Evolutionary conservation across 2,888 invertebrate species (phyloP), one percentile per base, ranked within the genome.

Genomic region (Mesorhabditis belari): DNA sequence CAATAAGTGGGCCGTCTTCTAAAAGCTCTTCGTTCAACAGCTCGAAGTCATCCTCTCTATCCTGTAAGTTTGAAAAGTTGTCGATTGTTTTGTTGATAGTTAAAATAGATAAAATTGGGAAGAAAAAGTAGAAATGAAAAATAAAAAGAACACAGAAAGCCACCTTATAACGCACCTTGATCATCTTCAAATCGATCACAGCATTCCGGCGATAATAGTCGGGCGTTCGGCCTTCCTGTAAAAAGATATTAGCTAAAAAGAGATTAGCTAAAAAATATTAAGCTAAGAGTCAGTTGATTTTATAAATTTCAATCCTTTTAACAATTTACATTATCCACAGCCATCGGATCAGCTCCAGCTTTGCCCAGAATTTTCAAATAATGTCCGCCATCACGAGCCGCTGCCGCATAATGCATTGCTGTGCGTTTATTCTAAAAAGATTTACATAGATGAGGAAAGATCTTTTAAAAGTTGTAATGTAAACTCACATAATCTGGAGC

Each of bases 391-490:
- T 91, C 90, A 80, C 89, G 88, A n/a, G 81, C 75, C 17, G 88
- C 86, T 2, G 90, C 90, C 0, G 92, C 89, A 83, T 90, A 93
- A 83, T 93, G 92, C 55, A 93, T 83, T 0, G 93, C 88, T 0
- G 91, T 91, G 70, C 90, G 86, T 24, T 91, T 91, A 64, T 91
- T 90, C 77, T 82, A 65, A 29, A 75, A 69, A 21, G 29, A 56
- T 44, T 55, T 26, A 59, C 12, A 51, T n/a, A 51, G 19, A 51
- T 9, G 52, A 12, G n/a, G 12, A 35, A 35, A n/a, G 1, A 9
- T 17, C 44, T 17, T 35, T 35, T 35, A n/a, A 17, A 17, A n/a
- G 17, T 19, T 17, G n/a, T 49, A 49, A 25, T 6, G 4, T 19
- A 21, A 21, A 60, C 64, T 66, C 55, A 81, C 81, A 71, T 82